phyloP scores from a whole-genome alignment of 2,888 invertebrate species.

The Mallateleia sp. region DNA sequence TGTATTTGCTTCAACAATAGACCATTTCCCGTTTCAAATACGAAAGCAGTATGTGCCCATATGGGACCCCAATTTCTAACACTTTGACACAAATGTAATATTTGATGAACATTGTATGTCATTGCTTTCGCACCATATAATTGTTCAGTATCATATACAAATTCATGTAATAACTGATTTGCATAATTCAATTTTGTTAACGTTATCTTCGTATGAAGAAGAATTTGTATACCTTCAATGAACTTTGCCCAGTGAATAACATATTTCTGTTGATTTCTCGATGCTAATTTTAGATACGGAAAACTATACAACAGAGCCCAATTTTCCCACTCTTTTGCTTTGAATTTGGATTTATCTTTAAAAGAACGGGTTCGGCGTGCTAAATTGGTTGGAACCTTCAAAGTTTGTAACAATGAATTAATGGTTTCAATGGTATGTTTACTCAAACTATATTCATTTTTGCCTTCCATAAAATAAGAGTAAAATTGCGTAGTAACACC shows the following conservation, averaged over 20 bases:
- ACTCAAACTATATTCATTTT: too few species aligned
- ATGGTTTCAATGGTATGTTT: too few species aligned
- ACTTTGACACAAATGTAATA: background rate
- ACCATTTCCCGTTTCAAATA: background rate
- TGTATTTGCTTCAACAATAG: background rate
- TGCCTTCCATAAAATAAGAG: too few species aligned
- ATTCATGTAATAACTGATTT: background rate
- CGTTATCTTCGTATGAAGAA: background rate
- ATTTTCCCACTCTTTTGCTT: too few species aligned
- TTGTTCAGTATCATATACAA: background rate
- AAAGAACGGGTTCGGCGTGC: too few species aligned
- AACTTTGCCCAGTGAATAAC: background rate
- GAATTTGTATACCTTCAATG: background rate
- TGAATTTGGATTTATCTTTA: background rate
- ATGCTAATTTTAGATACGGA: background rate
- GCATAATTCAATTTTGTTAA: background rate
- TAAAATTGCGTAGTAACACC: too few species aligned
- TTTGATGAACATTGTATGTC: constrained; percentile 6
- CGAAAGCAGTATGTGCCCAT: background rate
- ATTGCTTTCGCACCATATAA: background rate
- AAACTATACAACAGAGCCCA: background rate
- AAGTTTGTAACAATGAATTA: too few species aligned
- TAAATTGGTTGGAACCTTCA: too few species aligned
- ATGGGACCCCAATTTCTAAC: constrained; percentile 3
- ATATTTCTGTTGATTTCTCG: background rate